Evolutionary conservation across 2,888 invertebrate species (phyloP).

Genomic region (Sialis fuliginosa): DNA sequence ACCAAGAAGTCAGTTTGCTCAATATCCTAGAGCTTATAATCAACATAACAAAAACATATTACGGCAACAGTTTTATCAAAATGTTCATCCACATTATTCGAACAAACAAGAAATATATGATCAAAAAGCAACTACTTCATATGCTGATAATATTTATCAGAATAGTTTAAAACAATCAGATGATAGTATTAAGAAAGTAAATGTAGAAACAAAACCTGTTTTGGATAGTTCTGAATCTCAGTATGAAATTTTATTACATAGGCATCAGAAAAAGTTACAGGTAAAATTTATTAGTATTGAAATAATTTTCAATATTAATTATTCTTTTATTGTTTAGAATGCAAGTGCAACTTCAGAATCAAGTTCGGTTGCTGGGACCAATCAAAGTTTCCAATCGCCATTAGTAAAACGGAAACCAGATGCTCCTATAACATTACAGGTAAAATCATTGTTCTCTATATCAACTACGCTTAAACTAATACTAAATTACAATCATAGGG

Average conservation of each 20-base stretch:
- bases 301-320: too few relatives aligned
- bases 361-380: constrained; percentile 26
- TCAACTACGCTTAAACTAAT: background rate
- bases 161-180: too few relatives aligned
- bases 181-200: too few relatives aligned
- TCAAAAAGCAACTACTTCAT: too few relatives aligned
- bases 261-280: background rate
- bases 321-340: background rate
- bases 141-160: too few relatives aligned
- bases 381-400: constrained; percentile 58
- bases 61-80: too few relatives aligned
- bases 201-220: background rate
- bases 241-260: background rate
- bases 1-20: too few relatives aligned
- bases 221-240: constrained; percentile 1
- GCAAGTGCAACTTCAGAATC: constrained; percentile 6
- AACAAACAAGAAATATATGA: too few relatives aligned
- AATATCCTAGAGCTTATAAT: too few relatives aligned
- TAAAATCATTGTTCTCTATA: background rate
- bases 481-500: constrained; percentile 25
- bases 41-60: too few relatives aligned
- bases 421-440: constrained; percentile 64
- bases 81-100: too few relatives aligned
- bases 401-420: constrained; percentile 69
- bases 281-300: too few relatives aligned